Conservation (phyloP, 2,113 vertebrate genomes). For the Forbesichthys agassizii region DNA sequence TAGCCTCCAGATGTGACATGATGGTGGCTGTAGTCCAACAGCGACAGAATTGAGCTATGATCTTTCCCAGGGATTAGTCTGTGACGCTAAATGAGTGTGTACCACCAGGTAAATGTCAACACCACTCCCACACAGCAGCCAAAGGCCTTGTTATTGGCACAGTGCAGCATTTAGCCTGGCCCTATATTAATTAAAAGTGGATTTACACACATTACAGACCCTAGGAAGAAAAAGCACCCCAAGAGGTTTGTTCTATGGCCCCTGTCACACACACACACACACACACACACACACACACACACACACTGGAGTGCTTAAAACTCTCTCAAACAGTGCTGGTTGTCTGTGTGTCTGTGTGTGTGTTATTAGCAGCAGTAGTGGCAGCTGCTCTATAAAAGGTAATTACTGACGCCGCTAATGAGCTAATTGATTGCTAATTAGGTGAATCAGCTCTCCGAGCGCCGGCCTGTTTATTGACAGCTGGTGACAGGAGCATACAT, state of each 20-base stretch:
- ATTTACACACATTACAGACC: constrained; percentile 76
- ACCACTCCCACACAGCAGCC: too few species aligned
- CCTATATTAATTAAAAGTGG: constrained; percentile 85
- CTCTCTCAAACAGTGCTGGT: constrained; percentile 68
- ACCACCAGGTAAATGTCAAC: too few species aligned
- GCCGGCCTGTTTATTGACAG: constrained; percentile 91
- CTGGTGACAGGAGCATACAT: constrained; percentile 73
- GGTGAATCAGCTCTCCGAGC: constrained; percentile 96
- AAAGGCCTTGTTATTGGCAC: too few species aligned
- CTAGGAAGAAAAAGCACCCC: constrained; percentile 60
- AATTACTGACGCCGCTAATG: constrained; percentile 99
- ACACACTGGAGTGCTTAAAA: constrained; percentile 55
- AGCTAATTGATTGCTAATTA: constrained; percentile 99
- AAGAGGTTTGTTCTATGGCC: constrained; percentile 80
- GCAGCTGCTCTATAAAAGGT: constrained; percentile 97
- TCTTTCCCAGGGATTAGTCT: too few species aligned
- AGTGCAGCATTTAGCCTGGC: constrained; percentile 79
- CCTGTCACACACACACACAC: constrained; percentile 51
- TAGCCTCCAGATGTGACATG: too few species aligned
- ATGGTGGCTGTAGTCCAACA: too few species aligned
- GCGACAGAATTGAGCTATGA: too few species aligned
- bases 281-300: constrained; percentile 51
- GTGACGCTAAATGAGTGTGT: too few species aligned
- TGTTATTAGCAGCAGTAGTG: constrained; percentile 95
- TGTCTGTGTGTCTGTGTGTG: constrained; percentile 41